Base-by-base conservation (phyloP, 1,140 invertebrate species). In the Chrysomallon squamiferum region DNA sequence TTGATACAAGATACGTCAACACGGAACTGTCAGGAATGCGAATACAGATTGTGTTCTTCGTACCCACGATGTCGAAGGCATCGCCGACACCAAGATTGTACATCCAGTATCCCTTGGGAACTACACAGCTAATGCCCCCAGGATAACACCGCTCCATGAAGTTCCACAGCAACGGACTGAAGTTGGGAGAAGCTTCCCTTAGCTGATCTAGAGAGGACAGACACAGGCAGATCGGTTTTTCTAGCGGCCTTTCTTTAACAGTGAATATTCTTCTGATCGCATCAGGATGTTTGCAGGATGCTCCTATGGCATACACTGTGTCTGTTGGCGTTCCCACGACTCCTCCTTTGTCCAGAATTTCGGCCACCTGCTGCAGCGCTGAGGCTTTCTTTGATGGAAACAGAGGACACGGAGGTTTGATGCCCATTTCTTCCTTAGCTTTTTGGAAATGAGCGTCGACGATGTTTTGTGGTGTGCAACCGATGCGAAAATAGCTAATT, bases 211-310 rank as follows among this genome's bases (percentile, higher is more conserved):
- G 65, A 32, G 70, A 70, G 20, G 75, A 74, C 30, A 79, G 71
- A 59, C 77, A 79, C 7, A 77, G 60, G 45, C 77, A 79, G 33
- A 79, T 77, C 6, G 77, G 77, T 58, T 79, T 79, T 64, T 77
- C 75, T 25, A 72, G 59, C 13, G 77, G 77, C 49, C 73, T 65
- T 15, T 66, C 73, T 35, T 73, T 73, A 7, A 69, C 65, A 52
- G 72, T 65, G 61, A 77, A 79, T 29, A 79, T 72, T 15, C 68
- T 70, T 30, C 45, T 70, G 29, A 79, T 73, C 32, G 73, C 74
- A 20, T 71, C 66, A 18, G 77, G 77, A 22, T 69, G 58, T 59
- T 69, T 74, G 56, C 77, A 79, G 30, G 77, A 79, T 32, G 69
- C 75, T 27, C 52, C 75, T 4, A 79, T 49, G 11, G 73, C 75